phyloP scores from a whole-genome alignment of 2,113 vertebrate genomes.

The Anguilla rostrata region DNA sequence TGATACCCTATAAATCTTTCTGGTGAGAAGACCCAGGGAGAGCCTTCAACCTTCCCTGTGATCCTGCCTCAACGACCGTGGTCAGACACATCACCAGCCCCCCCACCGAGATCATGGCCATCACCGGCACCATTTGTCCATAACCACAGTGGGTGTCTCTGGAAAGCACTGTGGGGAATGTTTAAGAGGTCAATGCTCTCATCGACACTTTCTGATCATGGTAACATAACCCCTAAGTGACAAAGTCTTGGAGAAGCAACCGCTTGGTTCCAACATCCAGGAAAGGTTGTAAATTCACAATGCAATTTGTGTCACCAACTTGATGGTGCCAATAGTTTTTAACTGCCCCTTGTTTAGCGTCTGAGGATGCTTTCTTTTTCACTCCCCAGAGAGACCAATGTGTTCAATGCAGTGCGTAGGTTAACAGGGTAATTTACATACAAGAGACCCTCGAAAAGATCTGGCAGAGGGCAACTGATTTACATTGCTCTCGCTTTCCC shows the following conservation, averaged over 20 bases:
- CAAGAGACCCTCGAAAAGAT: background rate
- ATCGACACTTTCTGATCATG: background rate
- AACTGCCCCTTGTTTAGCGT: background rate
- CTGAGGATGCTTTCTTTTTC: background rate
- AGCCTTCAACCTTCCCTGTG: background rate
- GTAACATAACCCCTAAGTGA: background rate
- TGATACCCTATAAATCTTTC: background rate
- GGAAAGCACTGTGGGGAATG: background rate
- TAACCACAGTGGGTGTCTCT: background rate
- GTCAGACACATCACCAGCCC: background rate
- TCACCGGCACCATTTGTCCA: background rate
- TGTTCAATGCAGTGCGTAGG: background rate
- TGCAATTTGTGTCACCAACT: background rate
- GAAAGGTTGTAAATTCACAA: background rate
- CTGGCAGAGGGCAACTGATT: background rate
- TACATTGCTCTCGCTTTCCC: background rate
- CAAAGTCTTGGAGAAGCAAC: background rate
- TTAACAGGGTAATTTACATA: background rate
- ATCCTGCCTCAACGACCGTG: background rate
- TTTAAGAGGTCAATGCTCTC: conserved; percentile 1
- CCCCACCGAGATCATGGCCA: background rate
- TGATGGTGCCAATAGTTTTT: background rate
- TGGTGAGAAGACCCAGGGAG: background rate
- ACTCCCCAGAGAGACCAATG: background rate
- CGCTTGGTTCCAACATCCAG: background rate